Percentiles rank a stretch among this genome's conserved stretches.
These are phyloP conservation scores for Pionites leucogaster DNA, from an alignment of 2,113 vertebrate species.

Conservation along the genomic window DNA sequence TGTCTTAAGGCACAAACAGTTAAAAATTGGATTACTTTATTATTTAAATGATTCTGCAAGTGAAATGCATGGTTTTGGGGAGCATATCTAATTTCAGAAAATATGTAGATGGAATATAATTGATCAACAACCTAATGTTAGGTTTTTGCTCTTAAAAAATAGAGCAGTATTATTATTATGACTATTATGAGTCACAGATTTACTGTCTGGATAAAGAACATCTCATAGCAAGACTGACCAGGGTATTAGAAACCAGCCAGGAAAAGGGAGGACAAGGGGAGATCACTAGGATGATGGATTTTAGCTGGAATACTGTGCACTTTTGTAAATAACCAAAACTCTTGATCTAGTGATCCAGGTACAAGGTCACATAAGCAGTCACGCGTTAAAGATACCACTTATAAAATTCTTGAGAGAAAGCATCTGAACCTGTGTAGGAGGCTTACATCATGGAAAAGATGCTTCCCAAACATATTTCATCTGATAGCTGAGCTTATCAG, in stretches of 20 bases:
- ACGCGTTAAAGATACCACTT: not conserved
- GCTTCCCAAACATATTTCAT: fast-evolving
- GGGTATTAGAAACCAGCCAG: not conserved
- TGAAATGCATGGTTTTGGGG: not conserved
- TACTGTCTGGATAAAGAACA: not conserved
- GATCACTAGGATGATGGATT: not conserved
- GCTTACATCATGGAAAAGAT: not conserved
- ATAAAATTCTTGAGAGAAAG: not conserved
- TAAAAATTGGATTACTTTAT: not conserved
- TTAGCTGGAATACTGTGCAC: not conserved
- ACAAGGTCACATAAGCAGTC: not conserved
- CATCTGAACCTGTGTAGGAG: not conserved
- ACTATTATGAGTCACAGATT: not conserved
- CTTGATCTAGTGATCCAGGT: not conserved
- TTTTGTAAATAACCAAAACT: not conserved
- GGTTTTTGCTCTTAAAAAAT: not conserved
- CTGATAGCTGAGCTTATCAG: not conserved
- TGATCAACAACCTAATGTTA: not conserved
- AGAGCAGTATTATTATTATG: not conserved
- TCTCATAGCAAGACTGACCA: not conserved
- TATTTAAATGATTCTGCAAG: not conserved
- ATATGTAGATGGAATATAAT: not conserved
- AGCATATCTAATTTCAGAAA: not conserved
- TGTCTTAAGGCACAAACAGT: not conserved
- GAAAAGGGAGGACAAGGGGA: not conserved